These are phyloP conservation scores for Enchytraeus crypticus DNA, from an alignment of 2,888 invertebrate genomes.

Conservation along the genomic window DNA sequence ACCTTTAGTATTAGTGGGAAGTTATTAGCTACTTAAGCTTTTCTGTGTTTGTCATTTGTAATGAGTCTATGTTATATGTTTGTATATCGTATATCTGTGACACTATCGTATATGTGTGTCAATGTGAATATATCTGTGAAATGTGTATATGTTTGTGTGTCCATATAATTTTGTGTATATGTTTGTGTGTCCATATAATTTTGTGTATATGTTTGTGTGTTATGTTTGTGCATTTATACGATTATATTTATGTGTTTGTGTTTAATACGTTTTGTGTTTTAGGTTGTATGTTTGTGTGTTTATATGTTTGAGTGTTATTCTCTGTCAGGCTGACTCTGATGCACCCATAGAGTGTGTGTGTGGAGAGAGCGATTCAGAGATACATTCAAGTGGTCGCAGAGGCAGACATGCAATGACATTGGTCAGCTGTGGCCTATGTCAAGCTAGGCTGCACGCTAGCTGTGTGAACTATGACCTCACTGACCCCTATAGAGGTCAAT, in stretches of 20 bases:
- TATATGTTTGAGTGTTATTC: background rate
- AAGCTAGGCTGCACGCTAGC: constrained; percentile 57
- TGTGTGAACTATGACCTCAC: constrained; percentile 56
- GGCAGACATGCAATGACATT: too few relatives aligned
- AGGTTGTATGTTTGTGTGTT: background rate
- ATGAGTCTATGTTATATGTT: too few relatives aligned
- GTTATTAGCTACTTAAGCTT: too few relatives aligned
- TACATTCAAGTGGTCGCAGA: too few relatives aligned
- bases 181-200: background rate
- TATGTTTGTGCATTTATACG: background rate
- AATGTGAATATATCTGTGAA: too few relatives aligned
- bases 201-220: background rate
- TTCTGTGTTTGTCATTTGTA: too few relatives aligned
- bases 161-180: background rate
- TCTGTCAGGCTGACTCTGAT: background rate
- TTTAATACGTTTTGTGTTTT: background rate
- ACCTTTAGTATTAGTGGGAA: too few relatives aligned
- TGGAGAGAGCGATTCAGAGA: constrained; percentile 36
- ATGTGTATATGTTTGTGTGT: too few relatives aligned
- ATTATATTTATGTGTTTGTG: background rate
- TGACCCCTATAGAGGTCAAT: constrained; percentile 46
- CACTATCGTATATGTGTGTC: too few relatives aligned
- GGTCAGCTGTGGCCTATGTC: constrained; percentile 55
- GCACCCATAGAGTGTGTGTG: constrained; percentile 49
- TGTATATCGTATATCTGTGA: too few relatives aligned